Evolutionary conservation across 2,113 vertebrate species (phyloP), one percentile per base, ranked within the genome.

Genomic region (Upupa epops): DNA sequence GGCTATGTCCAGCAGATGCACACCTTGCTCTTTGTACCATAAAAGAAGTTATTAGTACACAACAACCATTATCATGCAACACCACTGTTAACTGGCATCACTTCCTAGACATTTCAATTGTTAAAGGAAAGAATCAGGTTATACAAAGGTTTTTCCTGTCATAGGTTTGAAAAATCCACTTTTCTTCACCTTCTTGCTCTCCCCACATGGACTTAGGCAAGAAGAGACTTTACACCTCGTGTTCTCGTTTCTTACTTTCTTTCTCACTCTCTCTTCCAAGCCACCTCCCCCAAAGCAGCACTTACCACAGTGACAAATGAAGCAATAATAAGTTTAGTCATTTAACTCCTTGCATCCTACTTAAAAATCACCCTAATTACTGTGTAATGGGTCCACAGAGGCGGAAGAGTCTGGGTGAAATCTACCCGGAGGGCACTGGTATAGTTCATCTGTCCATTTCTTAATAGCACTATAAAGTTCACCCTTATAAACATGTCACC

Each of bases 401-500:
- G 97, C 96, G 96, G 95, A 92, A 84, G 96, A 96, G 79, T 95
- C 98, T 98, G 98, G 98, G 98, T 98, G 98, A 98, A 97, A 97
- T 94, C 97, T 98, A 98, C 97, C 97, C 97, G 89, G 76, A 94
- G 97, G 98, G 98, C 98, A 96, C 94, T 2, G 76, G 96, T 96
- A 97, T 97, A 97, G 97, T 97, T 98, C 98, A 98, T 98, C 98
- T 96, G 97, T 98, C 97, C 92, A 94, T 96, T 98, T 96, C 97
- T 97, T 98, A 98, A 98, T 98, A 98, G 98, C 96, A 89, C 97
- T 96, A 97, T 98, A 99, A 99, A 99, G 99, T 99, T 99, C 98
- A 99, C 98, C 98, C 98, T 98, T 99, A 99, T 99, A 99, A 99
- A 99, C 98, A 98, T 99, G 99, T 99, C 99, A 99, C 97, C 69